Evolutionary conservation across 2,888 invertebrate species (phyloP), one percentile per base, ranked within the genome.

Genomic region (Iphiclides podalirius): DNA sequence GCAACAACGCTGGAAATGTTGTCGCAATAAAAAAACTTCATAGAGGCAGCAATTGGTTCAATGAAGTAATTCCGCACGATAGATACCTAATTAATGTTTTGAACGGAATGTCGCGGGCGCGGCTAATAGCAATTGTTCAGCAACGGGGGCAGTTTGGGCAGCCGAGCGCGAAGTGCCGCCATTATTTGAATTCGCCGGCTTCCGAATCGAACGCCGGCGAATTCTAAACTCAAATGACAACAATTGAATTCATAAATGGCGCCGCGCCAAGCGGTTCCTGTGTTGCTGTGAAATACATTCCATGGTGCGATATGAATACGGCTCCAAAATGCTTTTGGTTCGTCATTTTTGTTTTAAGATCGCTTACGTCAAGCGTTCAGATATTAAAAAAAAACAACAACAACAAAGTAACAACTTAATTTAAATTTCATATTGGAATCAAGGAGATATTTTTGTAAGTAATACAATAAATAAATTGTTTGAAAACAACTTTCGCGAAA

Each of bases 101-200:
- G 37, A 28, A 38, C 13, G 37, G 13, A 41, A 37, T 37, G 12
- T 26, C 13, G 11, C 35, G 48, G 43, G 48, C 11, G 48, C 66
- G 76, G 63, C 62, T 70, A 67, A 66, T 66, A 63, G 63, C 59
- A 38, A 65, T 72, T 70, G 67, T 67, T 56, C 43, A 33, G 53
- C 63, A 75, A 71, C 60, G 67, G 66, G 75, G 66, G 60, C 71
- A 63, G 58, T 48, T 42, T 48, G 65, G 55, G 58, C 72, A 72
- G 43, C 62, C 63, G 63, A 72, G 70, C 79, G 75, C 66, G 70
- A 77, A 78, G 77, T 73, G 44, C 68, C 58, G 42, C 61, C 58
- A 66, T 69, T 64, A 69, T 58, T n/a, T n/a, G n/a, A n/a, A n/a
- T n/a, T n/a, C 43, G 48, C 52, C 55, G 55, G 40, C 53, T 42